These are phyloP conservation scores for Trachemys scripta DNA, from an alignment of 2,113 vertebrate genomes.

Conservation along the genomic window DNA sequence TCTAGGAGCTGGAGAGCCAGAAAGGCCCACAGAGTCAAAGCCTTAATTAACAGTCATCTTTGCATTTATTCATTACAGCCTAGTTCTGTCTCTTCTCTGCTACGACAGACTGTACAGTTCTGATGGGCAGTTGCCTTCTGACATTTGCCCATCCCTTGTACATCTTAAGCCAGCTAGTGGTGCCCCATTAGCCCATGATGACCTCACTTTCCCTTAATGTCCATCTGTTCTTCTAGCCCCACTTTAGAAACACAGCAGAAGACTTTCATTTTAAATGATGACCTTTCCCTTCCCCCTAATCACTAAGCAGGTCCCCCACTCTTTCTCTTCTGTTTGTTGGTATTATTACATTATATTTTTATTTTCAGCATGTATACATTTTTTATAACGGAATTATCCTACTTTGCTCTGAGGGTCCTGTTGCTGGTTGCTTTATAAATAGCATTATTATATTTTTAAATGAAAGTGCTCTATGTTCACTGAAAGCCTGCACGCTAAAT, in stretches of 20 bases:
- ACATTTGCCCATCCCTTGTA: neutral
- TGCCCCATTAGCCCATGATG: neutral
- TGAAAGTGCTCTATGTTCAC: neutral
- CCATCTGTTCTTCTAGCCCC: neutral
- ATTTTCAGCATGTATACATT: neutral
- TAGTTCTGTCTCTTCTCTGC: neutral
- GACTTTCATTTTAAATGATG: neutral
- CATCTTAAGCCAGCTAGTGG: neutral
- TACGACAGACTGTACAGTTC: neutral
- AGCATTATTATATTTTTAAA: slow-evolving; percentile 1
- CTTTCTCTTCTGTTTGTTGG: neutral
- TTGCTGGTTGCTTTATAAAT: neutral
- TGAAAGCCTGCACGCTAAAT: neutral
- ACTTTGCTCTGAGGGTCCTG: neutral
- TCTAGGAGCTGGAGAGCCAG: neutral
- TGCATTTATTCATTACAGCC: neutral
- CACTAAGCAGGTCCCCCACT: neutral
- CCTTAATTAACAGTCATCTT: neutral
- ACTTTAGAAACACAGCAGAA: neutral
- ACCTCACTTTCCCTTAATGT: neutral
- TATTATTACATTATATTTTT: neutral
- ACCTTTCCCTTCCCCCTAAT: neutral
- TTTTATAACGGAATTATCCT: neutral
- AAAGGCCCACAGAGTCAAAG: neutral
- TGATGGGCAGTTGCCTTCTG: neutral